Conservation (phyloP, 2,113 vertebrate species). For the Corydoras sp. region DNA sequence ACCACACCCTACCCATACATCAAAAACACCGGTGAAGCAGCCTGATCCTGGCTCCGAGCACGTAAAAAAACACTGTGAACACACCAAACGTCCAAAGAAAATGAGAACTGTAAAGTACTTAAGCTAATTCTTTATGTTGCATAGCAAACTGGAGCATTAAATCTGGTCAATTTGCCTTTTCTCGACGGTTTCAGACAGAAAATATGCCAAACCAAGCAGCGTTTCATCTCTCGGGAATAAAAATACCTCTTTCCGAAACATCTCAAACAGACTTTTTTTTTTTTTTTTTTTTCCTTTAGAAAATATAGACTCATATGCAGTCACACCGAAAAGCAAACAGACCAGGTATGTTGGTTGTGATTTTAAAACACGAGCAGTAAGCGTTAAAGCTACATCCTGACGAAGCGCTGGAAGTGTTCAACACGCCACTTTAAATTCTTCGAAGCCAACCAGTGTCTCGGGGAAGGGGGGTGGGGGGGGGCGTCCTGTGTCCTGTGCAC, state of each 20-base stretch:
- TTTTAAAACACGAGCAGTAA: constrained; percentile 14
- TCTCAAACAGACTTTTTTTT: constrained; percentile 1
- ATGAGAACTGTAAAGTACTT: not conserved
- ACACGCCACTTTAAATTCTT: no score
- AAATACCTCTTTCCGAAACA: constrained; percentile 33
- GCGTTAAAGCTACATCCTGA: constrained; percentile 11
- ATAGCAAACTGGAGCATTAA: constrained; percentile 38
- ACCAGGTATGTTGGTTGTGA: constrained; percentile 17
- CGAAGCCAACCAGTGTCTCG: not conserved
- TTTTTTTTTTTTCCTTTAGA: constrained; percentile 3
- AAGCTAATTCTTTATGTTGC: constrained; percentile 39
- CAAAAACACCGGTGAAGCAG: no score
- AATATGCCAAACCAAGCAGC: constrained; percentile 27
- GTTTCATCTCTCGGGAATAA: constrained; percentile 24
- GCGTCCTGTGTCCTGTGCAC: no score
- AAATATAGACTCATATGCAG: constrained; percentile 39
- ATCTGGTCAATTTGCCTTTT: constrained; percentile 12
- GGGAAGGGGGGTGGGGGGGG: not conserved
- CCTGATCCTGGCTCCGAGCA: no score
- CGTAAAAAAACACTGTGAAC: no score
- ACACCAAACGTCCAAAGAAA: no score
- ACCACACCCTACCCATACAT: no score
- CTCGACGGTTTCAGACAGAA: not conserved
- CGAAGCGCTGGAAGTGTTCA: not conserved
- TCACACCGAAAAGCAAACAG: constrained; percentile 32